A percentile compares a stretch with the other conserved stretches of the same genome.
phyloP scores from a whole-genome alignment of 2,113 vertebrate genomes.

The Tyto alba region DNA sequence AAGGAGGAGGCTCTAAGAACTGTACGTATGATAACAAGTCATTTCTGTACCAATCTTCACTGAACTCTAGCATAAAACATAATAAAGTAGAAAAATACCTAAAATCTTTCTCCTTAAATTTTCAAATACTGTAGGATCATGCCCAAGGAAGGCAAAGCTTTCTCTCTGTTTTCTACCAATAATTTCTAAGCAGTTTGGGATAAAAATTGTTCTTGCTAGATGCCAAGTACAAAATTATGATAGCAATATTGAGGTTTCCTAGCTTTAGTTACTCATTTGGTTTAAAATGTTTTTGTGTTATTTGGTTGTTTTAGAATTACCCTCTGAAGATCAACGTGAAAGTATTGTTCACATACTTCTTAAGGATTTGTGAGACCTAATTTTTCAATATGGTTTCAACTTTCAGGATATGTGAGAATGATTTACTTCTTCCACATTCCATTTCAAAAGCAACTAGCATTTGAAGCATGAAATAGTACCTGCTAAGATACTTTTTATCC shows the following conservation, averaged over 20 bases:
- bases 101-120: background rate
- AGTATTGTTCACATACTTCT: background rate
- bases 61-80: background rate
- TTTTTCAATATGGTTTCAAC: background rate
- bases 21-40: conserved; percentile 67
- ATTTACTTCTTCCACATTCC: background rate
- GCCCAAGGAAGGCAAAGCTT: background rate
- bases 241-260: background rate
- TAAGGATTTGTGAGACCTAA: background rate
- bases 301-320: background rate
- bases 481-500: background rate
- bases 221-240: background rate
- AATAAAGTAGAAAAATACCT: background rate
- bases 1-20: conserved; percentile 77
- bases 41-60: background rate
- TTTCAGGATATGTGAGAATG: background rate
- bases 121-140: background rate
- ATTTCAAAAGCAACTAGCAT: background rate
- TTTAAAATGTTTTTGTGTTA: background rate
- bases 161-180: background rate
- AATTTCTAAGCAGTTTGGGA: background rate
- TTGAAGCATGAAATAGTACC: background rate
- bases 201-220: background rate
- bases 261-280: background rate
- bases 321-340: background rate